Conservation (phyloP, 2,888 invertebrate genomes). For the Drosophila monieri region DNA sequence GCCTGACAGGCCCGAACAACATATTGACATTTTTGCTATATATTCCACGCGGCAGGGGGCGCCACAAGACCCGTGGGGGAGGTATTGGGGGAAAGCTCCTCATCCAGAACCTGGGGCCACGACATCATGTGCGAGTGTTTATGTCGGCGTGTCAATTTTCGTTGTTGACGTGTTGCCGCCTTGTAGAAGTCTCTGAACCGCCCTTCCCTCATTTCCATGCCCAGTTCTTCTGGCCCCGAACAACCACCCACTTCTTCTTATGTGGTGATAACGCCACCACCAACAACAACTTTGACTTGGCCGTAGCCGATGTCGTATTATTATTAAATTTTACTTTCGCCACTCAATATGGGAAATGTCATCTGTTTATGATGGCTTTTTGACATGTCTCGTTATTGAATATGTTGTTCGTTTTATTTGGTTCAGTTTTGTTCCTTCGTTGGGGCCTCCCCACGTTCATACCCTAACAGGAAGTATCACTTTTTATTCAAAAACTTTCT, state of each 20-base stretch:
- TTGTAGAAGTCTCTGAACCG: constrained; percentile 38
- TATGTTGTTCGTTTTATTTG: constrained; percentile 58
- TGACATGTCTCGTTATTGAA: constrained; percentile 79
- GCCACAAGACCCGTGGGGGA: constrained; percentile 40
- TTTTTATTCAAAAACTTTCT: neutral
- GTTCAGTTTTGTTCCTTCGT: constrained; percentile 19
- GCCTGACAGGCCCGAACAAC: constrained; percentile 75
- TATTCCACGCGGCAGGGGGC: constrained; percentile 68
- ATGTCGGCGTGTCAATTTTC: constrained; percentile 80
- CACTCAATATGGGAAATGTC: constrained; percentile 82
- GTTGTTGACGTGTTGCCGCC: constrained; percentile 76
- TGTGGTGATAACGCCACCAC: constrained; percentile 34
- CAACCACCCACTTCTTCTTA: constrained; percentile 11
- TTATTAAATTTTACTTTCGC: constrained; percentile 81
- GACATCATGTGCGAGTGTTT: constrained; percentile 78
- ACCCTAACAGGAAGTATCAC: constrained; percentile 4
- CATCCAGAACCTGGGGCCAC: constrained; percentile 31
- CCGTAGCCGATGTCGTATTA: constrained; percentile 61
- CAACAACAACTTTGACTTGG: constrained; percentile 43
- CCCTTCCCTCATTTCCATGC: neutral
- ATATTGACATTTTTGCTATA: constrained; percentile 77
- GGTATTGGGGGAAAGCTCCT: constrained; percentile 11
- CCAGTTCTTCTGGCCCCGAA: constrained; percentile 5
- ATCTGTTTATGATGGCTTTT: constrained; percentile 83
- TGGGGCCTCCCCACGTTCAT: constrained; percentile 13